These are phyloP conservation scores for Bedellia somnulentella DNA, from an alignment of 2,888 invertebrate species.

Conservation along the genomic window DNA sequence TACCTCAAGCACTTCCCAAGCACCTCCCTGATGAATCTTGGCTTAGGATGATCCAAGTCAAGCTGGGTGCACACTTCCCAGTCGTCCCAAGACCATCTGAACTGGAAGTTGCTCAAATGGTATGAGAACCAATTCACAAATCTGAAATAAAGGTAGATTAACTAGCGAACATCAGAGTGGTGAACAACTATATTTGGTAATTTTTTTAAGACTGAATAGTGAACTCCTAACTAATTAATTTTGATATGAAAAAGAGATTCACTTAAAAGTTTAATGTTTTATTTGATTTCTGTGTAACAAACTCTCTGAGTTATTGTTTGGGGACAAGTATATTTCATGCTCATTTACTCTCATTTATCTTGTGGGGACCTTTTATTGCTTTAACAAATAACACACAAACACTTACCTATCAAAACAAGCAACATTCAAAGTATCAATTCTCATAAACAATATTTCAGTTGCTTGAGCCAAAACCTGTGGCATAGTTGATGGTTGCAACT, in stretches of 20 bases:
- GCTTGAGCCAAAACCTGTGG: constrained; percentile 98
- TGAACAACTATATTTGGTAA: no score
- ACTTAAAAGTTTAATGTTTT: no score
- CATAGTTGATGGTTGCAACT: constrained; percentile 94
- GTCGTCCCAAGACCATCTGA: constrained; percentile 98
- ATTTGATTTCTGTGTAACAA: no score
- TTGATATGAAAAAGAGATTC: not conserved
- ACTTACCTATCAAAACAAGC: constrained; percentile 87
- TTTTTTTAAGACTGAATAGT: no score
- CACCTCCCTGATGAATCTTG: constrained; percentile 92
- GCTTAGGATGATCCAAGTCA: constrained; percentile 87
- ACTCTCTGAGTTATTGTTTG: no score
- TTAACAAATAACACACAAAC: no score
- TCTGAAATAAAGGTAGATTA: constrained; percentile 40
- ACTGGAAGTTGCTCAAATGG: constrained; percentile 98
- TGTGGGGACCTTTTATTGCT: no score
- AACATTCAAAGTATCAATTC: constrained; percentile 96
- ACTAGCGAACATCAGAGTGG: no score
- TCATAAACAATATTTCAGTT: constrained; percentile 93
- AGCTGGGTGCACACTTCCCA: constrained; percentile 87
- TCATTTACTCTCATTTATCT: no score
- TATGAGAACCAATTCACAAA: constrained; percentile 98
- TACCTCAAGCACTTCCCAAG: constrained; percentile 89
- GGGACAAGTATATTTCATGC: no score
- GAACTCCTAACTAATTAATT: not conserved